Evolutionary conservation across 2,888 invertebrate genomes (phyloP), one percentile per base, ranked within the genome.

Genomic region (Gerris lacustris): DNA sequence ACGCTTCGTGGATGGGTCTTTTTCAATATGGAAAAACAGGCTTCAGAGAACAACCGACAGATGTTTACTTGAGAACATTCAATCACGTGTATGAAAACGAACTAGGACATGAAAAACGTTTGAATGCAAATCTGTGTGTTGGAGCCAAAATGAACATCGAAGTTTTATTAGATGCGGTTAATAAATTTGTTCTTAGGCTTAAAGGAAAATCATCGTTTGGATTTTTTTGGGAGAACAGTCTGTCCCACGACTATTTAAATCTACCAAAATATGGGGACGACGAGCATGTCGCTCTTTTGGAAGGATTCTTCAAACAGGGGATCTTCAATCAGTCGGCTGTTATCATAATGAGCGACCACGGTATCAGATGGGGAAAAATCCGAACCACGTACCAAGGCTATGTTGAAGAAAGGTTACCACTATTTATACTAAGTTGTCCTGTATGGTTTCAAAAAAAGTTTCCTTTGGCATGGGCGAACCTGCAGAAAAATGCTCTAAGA

Each of bases 391-490:
- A 90, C 80, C 92, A 94, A 80, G 92, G 92, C 2, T 84, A 88
- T 78, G 83, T 95, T 78, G 96, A 96, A 80, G 95, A 94, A 79
- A 86, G 94, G 67, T 83, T 94, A 71, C 96, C 96, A 0, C 87
- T 94, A 74, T 82, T 93, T 47, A 88, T 88, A 76, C 80, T 77
- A 1, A 79, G 87, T 5, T 79, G 93, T 72, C 96, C 96, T 0
- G 79, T 83, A 15, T 88, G 88, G 83, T 91, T 94, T 80, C 82
- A 81, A 73, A 78, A 83, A 15, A 83, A 82, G 70, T 90, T 88
- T 79, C 83, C 85, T 2, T 73, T 81, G 6, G 87, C 90, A 0
- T 83, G 86, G 74, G 78, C 81, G 0, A 91, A 90, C 80, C 80
- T 95, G 67, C 82, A 82, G 72, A 79, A 78, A 55, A 94, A 94